Evolutionary conservation across 2,888 invertebrate genomes (phyloP).

Genomic region (Eupithecia exiguata): DNA sequence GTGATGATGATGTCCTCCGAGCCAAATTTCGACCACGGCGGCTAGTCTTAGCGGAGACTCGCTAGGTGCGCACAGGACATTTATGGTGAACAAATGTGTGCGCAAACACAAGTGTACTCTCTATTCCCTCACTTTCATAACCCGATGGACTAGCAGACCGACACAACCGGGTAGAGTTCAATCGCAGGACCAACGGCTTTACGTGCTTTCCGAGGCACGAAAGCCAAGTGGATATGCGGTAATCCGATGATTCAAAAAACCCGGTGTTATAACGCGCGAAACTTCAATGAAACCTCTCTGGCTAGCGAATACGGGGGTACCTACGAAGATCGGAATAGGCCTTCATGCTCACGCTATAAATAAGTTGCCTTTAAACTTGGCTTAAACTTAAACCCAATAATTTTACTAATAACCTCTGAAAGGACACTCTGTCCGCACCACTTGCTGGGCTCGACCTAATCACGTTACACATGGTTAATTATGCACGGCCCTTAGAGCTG

Average conservation of each 20-base stretch:
- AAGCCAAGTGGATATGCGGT: background rate
- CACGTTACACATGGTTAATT: constrained; percentile 76
- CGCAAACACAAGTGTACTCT: too few species aligned
- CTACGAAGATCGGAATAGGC: too few species aligned
- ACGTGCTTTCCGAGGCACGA: background rate
- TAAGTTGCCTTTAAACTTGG: background rate
- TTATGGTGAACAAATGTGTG: too few species aligned
- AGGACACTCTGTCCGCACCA: constrained; percentile 54
- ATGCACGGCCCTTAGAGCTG: constrained; percentile 67
- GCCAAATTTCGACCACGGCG: too few species aligned
- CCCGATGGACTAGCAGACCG: too few species aligned
- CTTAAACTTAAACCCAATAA: background rate
- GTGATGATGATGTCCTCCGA: too few species aligned
- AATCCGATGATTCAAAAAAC: too few species aligned
- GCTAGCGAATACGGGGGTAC: background rate
- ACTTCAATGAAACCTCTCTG: background rate
- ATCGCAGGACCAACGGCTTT: too few species aligned
- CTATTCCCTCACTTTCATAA: too few species aligned
- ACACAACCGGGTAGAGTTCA: too few species aligned
- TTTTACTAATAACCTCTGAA: constrained; percentile 18
- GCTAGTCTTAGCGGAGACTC: too few species aligned
- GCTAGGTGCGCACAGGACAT: too few species aligned
- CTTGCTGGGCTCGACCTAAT: constrained; percentile 61
- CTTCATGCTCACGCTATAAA: background rate
- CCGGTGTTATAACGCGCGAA: background rate